Evolutionary conservation across 2,113 vertebrate species (phyloP), one percentile per base, ranked within the genome.

Genomic region (Castor canadensis): DNA sequence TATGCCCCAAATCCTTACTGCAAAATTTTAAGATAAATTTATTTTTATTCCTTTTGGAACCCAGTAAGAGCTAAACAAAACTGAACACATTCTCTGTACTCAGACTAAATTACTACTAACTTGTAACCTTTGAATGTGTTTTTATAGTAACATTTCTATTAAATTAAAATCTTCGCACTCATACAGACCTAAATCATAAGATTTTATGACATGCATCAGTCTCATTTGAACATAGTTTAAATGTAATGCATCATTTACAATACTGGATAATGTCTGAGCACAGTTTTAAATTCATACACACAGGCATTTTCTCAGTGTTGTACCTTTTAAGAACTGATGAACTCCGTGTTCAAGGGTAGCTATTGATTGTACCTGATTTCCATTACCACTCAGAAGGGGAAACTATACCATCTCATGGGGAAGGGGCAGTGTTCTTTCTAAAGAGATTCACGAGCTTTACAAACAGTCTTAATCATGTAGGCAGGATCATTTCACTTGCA

Each of bases 131-230:
- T 52, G 47, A 79, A 75, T 5, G 1, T 82, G 28, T 22, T 89
- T 49, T 89, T 71, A 64, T 13, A 94, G 49, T 94, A 84, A 89
- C 91, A 64, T 77, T 73, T 82, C 49, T 62, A 45, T 76, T 80
- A 66, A 79, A 54, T 24, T 62, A 24, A 94, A 89, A 87, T n/a
- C 40, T 80, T 45, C 79, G 79, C 84, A 84, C 87, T 89, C 24
- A 49, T 16, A 71, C 9, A 79, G 26, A 67, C 56, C 54, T 93
- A 89, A 91, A 80, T 47, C 54, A 1, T 75, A 58, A 84, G 67
- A 15, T 62, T 82, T 35, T 89, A 80, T 67, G 26, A 22, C 49
- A 49, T 69, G 28, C n/a, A 69, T 66, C 80, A 72, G 47, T 80
- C 54, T 89, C 43, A 67, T 49, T 30, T 67, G 69, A 52, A 54